A percentile compares a stretch with the other conserved stretches of the same genome.
Evolutionary conservation across 1,140 invertebrate species (phyloP).

Genomic region (Lamellibrachia luymesi): DNA sequence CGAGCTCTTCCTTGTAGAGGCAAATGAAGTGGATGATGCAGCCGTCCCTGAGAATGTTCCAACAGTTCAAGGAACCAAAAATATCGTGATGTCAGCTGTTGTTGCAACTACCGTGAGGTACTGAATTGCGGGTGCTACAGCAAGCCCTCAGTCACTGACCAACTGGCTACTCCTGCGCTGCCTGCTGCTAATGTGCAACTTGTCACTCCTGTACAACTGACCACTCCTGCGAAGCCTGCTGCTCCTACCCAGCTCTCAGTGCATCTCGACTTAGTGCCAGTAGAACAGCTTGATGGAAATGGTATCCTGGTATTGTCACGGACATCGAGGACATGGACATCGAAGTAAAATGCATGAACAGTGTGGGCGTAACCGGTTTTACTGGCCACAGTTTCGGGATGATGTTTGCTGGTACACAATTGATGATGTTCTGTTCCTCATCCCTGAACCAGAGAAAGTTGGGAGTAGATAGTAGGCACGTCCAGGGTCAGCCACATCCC

Average conservation of each 20-base stretch:
- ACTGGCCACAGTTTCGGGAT: constrained; percentile 9
- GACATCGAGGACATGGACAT: constrained; percentile 6
- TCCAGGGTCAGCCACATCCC: background rate
- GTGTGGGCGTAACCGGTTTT: constrained; percentile 9
- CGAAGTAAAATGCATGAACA: constrained; percentile 16
- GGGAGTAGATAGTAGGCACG: constrained; percentile 7
- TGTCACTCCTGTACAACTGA: background rate
- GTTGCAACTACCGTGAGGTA: background rate
- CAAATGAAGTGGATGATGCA: constrained; percentile 6
- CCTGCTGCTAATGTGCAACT: background rate
- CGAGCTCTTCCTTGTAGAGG: constrained; percentile 8
- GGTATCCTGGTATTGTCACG: constrained; percentile 12
- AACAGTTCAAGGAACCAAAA: constrained; percentile 8
- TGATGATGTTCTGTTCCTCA: constrained; percentile 12
- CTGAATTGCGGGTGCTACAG: constrained; percentile 2
- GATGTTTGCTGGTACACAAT: constrained; percentile 16
- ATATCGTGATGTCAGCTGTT: constrained; percentile 12
- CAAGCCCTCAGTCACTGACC: constrained; percentile 3
- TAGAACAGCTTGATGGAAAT: constrained; percentile 12
- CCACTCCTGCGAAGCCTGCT: constrained; percentile 9
- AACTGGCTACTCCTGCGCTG: constrained; percentile 1
- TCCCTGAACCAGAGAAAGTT: constrained; percentile 13
- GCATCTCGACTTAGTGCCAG: constrained; percentile 15
- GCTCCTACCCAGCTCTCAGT: constrained; percentile 1
- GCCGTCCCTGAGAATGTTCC: constrained; percentile 8